Percentiles rank a stretch among this genome's conserved stretches.
Evolutionary conservation across 2,888 invertebrate species (phyloP).

Genomic region (Aporophyla lueneburgensis): DNA sequence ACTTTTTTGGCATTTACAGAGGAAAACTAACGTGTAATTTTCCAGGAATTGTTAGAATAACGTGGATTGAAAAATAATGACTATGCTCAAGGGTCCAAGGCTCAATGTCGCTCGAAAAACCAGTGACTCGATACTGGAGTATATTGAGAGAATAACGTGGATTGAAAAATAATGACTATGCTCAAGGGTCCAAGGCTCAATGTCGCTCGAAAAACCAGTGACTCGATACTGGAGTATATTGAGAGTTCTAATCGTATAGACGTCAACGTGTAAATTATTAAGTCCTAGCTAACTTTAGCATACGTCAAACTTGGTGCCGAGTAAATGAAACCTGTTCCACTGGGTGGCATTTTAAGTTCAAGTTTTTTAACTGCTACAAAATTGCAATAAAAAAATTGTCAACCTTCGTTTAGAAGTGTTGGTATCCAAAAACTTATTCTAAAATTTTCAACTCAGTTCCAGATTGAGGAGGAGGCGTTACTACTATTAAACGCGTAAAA

Average conservation of each 20-base stretch:
- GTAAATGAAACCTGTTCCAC: not conserved
- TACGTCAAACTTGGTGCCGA: not conserved
- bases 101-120: constrained; percentile 4
- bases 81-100: not conserved
- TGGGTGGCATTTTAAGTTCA: not conserved
- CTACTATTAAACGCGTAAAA: constrained; percentile 85
- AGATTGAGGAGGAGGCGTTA: constrained; percentile 86
- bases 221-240: too few species aligned
- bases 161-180: not conserved
- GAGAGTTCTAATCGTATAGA: too few species aligned
- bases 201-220: constrained; percentile 1
- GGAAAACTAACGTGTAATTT: constrained; percentile 29
- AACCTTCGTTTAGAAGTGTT: constrained; percentile 25
- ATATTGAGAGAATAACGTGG: constrained; percentile 6
- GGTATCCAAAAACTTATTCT: constrained; percentile 54
- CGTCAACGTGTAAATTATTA: not conserved
- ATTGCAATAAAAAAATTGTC: not conserved
- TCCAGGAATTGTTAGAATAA: constrained; percentile 27
- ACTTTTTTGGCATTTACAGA: constrained; percentile 14
- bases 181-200: not conserved
- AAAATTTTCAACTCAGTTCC: constrained; percentile 77
- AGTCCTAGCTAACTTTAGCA: not conserved
- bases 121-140: not conserved
- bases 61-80: constrained; percentile 2
- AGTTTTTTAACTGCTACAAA: not conserved